These are phyloP conservation scores for Aurelia sp. DNA, from an alignment of 30 jellyfish, hydroid and myxozoan species.

Conservation along the genomic window DNA sequence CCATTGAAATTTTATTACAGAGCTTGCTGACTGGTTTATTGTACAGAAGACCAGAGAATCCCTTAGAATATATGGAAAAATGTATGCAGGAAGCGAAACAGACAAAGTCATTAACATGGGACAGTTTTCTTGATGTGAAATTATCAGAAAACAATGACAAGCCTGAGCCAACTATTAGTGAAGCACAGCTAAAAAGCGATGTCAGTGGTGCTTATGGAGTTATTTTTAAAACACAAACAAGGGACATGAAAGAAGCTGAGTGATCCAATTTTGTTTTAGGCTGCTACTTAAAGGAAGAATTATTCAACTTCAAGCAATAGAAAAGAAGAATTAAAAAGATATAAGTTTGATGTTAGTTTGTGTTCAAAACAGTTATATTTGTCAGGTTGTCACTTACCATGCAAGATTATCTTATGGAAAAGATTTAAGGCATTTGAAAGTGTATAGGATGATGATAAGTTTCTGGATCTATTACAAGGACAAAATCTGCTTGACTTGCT, in stretches of 20 bases:
- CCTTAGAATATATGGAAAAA: slow-evolving; percentile 58
- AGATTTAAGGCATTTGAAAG: no score
- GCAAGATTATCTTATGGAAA: no score
- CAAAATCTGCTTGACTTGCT: no score
- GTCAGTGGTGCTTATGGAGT: slow-evolving; percentile 59
- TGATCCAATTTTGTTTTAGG: no score
- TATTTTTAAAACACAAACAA: slow-evolving; percentile 62
- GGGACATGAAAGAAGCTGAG: slow-evolving; percentile 1
- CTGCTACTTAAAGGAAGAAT: no score
- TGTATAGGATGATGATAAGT: no score
- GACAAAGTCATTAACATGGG: slow-evolving; percentile 35
- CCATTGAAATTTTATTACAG: slow-evolving; percentile 1
- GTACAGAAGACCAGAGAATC: slow-evolving; percentile 73
- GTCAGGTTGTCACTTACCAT: no score
- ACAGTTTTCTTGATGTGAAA: slow-evolving; percentile 52
- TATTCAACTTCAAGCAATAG: no score
- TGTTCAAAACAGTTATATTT: no score
- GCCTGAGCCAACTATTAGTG: background rate
- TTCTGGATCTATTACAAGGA: no score
- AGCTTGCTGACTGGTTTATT: slow-evolving; percentile 65
- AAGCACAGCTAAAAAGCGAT: slow-evolving; percentile 27
- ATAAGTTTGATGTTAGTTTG: no score
- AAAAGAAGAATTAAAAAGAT: no score
- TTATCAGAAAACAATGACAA: slow-evolving; percentile 6
- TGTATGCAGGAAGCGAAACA: slow-evolving; percentile 60